Evolutionary conservation across 2,113 vertebrate species (phyloP), one percentile per base, ranked within the genome.

Genomic region (Erpornis zantholeuca): DNA sequence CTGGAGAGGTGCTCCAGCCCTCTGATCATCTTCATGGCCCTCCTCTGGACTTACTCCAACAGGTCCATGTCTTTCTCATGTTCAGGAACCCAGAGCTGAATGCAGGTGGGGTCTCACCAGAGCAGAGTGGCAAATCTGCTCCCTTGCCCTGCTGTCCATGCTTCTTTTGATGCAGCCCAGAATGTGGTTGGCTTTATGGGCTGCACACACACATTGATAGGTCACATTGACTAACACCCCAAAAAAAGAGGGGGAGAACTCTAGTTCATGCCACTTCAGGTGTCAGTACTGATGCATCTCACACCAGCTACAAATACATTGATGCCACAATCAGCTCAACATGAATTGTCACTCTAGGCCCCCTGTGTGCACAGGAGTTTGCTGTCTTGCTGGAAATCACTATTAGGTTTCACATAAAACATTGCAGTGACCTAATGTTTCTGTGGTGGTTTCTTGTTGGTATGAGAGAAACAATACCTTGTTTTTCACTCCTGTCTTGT

Each of bases 301-400:
- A 24, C 24, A 24, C 16, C 20, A 45, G 24, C 31, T 49, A 21
- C 40, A 49, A 18, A 19, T 2, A 22, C 22, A 12, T 35, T 18
- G 21, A 19, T 47, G 27, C 28, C 33, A 27, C 15, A 29, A 53
- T 15, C 31, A 42, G 38, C 9, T 72, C n/a, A 25, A 22, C 2
- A 0, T 13, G 22, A 45, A 60, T 6, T 64, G 23, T 25, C 20
- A 6, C 14, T 4, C 6, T 10, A 15, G 27, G 15, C 1, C 10
- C 8, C 7, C 24, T 29, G 10, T 0, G 1, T 40, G 24, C 69
- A 15, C 22, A 54, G 15, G 16, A 24, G 24, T 69, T 69, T 38
- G 11, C 14, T 11, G 7, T 2, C 47, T 33, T 0, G 0, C 33
- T 50, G 28, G 38, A 64, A 64, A 68, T 56, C 27, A n/a, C 10